Percentiles rank a stretch among this genome's conserved stretches.
phyloP scores from a whole-genome alignment of 2,797 vertebrate genomes.

The Sandelia bainsii region DNA sequence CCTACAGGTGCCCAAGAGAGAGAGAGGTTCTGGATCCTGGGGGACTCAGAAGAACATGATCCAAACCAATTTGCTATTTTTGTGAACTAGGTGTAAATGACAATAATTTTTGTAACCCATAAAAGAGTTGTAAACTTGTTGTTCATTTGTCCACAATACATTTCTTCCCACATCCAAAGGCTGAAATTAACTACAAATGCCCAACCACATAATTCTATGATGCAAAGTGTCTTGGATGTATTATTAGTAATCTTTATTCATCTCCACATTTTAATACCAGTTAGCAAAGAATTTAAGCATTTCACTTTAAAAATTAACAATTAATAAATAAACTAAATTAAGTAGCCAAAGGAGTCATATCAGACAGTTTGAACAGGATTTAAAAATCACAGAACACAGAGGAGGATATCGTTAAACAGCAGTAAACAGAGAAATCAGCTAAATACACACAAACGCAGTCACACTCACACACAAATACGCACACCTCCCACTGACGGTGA shows the following conservation, averaged over 20 bases:
- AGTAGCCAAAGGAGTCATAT: slow-evolving; percentile 12
- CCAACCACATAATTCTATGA: not conserved
- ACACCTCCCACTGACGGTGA: slow-evolving; percentile 76
- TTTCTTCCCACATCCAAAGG: not conserved
- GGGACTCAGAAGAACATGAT: not conserved
- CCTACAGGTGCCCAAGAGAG: slow-evolving; percentile 48
- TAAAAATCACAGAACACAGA: slow-evolving; percentile 58
- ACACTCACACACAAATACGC: slow-evolving; percentile 59
- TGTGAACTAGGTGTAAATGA: not conserved
- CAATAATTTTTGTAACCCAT: not conserved
- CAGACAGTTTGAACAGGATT: slow-evolving; percentile 30
- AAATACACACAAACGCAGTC: slow-evolving; percentile 50
- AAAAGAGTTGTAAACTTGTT: not conserved
- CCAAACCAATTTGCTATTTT: not conserved
- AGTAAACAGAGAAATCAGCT: slow-evolving; percentile 58
- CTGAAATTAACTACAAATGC: not conserved
- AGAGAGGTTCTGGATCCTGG: not conserved
- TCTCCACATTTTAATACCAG: not conserved
- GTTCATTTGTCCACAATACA: not conserved
- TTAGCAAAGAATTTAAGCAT: slow-evolving; percentile 7
- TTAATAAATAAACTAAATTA: slow-evolving; percentile 14
- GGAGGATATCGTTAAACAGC: slow-evolving; percentile 52
- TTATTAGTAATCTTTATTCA: not conserved
- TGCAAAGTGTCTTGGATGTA: not conserved
- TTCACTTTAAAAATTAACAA: slow-evolving; percentile 7